Percentiles rank a stretch among this genome's conserved stretches.
These are phyloP conservation scores for Antheraea assamensis DNA, from an alignment of 2,888 invertebrate genomes.

Conservation along the genomic window DNA sequence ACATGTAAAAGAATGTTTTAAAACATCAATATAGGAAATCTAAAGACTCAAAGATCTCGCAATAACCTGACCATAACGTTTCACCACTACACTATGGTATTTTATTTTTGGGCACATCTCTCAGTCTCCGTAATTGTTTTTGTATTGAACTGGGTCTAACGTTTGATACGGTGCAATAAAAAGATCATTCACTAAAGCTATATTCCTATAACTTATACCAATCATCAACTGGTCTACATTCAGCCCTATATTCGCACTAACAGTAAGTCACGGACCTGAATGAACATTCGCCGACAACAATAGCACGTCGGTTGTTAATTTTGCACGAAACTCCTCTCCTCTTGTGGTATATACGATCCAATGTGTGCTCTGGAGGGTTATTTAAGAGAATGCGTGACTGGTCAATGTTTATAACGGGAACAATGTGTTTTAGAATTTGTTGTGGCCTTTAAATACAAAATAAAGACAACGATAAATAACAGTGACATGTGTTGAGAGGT, in stretches of 20 bases:
- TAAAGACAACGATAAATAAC: constrained; percentile 1
- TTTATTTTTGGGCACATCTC: too few relatives aligned
- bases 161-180: too few relatives aligned
- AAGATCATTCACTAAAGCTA: too few relatives aligned
- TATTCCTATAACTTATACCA: neutral
- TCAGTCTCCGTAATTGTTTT: too few relatives aligned
- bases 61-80: too few relatives aligned
- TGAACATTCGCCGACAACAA: constrained; percentile 32
- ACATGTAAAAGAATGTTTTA: too few relatives aligned
- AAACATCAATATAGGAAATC: too few relatives aligned
- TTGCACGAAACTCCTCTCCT: constrained; percentile 58
- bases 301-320: constrained; percentile 58
- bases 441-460: constrained; percentile 27
- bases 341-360: constrained; percentile 55
- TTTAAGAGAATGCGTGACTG: constrained; percentile 37
- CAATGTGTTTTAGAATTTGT: constrained; percentile 21
- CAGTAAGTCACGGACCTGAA: constrained; percentile 46
- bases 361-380: constrained; percentile 24
- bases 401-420: constrained; percentile 14
- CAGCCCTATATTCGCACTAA: constrained; percentile 50
- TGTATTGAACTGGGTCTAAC: too few relatives aligned
- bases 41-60: too few relatives aligned
- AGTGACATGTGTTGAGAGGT: neutral
- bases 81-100: too few relatives aligned
- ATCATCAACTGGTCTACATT: constrained; percentile 31